phyloP scores from a whole-genome alignment of 2,797 vertebrate species.

The Glossophaga mutica region DNA sequence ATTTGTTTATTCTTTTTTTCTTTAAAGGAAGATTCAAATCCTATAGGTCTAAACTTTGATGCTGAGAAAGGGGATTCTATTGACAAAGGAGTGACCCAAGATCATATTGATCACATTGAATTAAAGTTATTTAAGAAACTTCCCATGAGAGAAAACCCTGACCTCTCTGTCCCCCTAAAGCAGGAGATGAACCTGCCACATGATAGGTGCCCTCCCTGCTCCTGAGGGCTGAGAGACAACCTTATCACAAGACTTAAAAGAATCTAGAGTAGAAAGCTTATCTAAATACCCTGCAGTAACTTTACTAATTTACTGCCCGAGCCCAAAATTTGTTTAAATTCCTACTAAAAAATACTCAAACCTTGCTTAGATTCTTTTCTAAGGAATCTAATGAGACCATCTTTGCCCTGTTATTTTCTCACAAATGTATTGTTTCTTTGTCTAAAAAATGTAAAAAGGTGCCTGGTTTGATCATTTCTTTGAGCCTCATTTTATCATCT shows the following conservation, averaged over 20 bases:
- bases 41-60: background rate
- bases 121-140: background rate
- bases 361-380: background rate
- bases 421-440: background rate
- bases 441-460: background rate
- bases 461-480: background rate
- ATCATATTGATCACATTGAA: background rate
- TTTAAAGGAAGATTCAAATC: accelerated
- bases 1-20: background rate
- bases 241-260: background rate
- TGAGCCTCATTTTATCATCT: background rate
- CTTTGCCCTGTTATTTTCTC: background rate
- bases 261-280: background rate
- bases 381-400: background rate
- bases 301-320: background rate
- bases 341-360: background rate
- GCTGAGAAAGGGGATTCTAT: background rate
- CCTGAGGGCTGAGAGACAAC: background rate
- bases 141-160: background rate
- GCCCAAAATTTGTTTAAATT: background rate
- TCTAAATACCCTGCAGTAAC: background rate
- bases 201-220: background rate
- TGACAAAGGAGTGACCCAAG: accelerated
- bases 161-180: background rate
- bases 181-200: background rate